phyloP scores from a whole-genome alignment of 1,140 invertebrate genomes.

The Idris sp. region DNA sequence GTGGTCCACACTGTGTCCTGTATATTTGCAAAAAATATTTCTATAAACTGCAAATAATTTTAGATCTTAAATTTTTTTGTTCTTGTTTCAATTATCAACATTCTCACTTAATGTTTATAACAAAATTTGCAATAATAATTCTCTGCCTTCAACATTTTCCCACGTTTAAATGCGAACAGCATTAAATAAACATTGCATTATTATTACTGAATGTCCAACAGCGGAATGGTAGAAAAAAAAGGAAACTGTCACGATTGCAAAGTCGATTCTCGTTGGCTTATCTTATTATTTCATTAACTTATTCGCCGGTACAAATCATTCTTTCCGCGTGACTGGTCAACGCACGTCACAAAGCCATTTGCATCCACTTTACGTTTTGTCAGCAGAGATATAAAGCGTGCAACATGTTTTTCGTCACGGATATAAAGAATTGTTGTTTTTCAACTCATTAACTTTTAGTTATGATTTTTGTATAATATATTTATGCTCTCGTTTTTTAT shows the following conservation, averaged over 20 bases:
- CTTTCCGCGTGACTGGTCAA: conserved; percentile 43
- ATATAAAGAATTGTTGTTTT: no score
- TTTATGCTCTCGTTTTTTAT: no score
- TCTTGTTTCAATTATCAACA: background rate
- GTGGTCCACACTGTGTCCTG: no score
- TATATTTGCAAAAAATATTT: no score
- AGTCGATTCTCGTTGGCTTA: conserved; percentile 6
- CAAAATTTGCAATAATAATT: background rate
- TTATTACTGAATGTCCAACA: conserved; percentile 1
- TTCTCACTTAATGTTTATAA: background rate
- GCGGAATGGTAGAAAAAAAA: conserved; percentile 9
- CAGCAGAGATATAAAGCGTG: conserved; percentile 23
- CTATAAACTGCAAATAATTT: no score
- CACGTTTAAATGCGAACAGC: conserved; percentile 7
- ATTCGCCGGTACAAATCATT: conserved; percentile 40
- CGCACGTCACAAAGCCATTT: conserved; percentile 43
- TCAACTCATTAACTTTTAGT: no score
- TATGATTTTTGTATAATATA: no score
- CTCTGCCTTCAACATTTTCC: background rate
- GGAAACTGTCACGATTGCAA: conserved; percentile 3
- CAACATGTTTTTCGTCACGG: conserved; percentile 7
- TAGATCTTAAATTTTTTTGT: no score
- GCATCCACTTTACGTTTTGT: conserved; percentile 38
- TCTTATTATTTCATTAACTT: conserved; percentile 43
- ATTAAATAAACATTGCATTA: conserved; percentile 2